Base-by-base conservation (phyloP, 2,888 invertebrate species). In the Pantelozetes paolii region DNA sequence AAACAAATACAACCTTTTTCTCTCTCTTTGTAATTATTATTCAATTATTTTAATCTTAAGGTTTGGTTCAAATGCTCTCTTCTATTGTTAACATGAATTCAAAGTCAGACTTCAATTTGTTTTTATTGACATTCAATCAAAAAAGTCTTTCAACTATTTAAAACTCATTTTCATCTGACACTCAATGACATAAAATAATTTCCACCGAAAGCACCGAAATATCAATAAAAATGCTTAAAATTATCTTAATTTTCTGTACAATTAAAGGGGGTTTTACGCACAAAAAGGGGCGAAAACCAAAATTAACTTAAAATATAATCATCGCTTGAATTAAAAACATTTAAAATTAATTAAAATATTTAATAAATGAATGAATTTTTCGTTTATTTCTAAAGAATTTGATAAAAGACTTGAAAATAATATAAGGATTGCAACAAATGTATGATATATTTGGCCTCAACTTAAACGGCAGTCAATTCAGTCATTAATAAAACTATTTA, bases 171-270 rank as follows among this genome's bases (percentile, higher is more conserved):
- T 32, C 32, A 62, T 62, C 62, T 62, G 18, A 62, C 36, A 62
- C 32, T 62, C 18, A 62, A 62, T 62, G 62, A 62, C n/a, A 28
- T 62, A 62, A 62, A 62, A 54, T 6, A 26, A 18, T 62, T 62
- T 62, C 62, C 62, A 62, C 62, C 62, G 20, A 62, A 62, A 62
- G 62, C 62, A 62, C 62, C 62, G 62, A 62, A 62, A 62, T 62
- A 62, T 62, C 62, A 62, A 62, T 62, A 62, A 62, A 36, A 59
- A 20, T 26, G 28, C n/a, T n/a, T 30, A 59, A 30, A 62, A n/a
- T 62, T 36, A 30, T 62, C 6, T 2, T 26, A 18, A 59, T 30
- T 59, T 59, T 30, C 62, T 62, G 62, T 62, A 62, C 62, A 62
- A 26, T 62, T 62, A 62, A 62, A 54, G n/a, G 8, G 62, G 11